Conservation (phyloP, 1,140 invertebrate species). For the Phocides pigmalion region DNA sequence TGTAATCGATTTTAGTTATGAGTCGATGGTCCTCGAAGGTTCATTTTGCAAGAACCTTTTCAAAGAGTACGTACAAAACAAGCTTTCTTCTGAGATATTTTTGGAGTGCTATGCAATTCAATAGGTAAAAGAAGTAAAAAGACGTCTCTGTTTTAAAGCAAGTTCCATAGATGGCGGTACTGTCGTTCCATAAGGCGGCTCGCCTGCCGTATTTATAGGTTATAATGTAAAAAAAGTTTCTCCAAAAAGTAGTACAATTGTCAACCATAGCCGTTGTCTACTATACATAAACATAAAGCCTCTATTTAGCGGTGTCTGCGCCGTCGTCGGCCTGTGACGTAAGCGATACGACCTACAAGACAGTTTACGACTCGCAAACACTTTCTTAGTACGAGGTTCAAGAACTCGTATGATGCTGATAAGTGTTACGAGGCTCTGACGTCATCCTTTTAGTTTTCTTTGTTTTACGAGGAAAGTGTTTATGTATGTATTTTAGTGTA, state of each 20-base stretch:
- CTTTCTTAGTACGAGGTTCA: conserved; percentile 3
- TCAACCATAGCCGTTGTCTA: not conserved
- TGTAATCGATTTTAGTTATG: no score
- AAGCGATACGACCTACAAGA: conserved; percentile 10
- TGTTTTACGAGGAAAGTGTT: not conserved
- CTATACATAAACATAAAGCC: not conserved
- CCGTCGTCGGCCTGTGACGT: not conserved
- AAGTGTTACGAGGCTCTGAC: conserved; percentile 6
- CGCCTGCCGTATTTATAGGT: no score
- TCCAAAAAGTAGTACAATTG: not conserved
- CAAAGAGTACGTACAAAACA: no score
- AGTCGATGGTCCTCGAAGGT: no score
- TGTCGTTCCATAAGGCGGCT: no score
- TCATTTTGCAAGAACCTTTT: no score
- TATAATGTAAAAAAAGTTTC: no score
- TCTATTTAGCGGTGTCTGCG: not conserved
- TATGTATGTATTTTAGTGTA: not conserved
- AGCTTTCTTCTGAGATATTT: no score
- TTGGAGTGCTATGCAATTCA: no score
- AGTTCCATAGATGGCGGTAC: no score
- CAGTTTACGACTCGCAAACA: conserved; percentile 15
- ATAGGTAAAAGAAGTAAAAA: no score
- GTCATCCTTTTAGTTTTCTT: not conserved
- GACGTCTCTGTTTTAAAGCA: no score
- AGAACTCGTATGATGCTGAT: conserved; percentile 3